Evolutionary conservation across 2,113 vertebrate species (phyloP).

Genomic region (Mungos mungo): DNA sequence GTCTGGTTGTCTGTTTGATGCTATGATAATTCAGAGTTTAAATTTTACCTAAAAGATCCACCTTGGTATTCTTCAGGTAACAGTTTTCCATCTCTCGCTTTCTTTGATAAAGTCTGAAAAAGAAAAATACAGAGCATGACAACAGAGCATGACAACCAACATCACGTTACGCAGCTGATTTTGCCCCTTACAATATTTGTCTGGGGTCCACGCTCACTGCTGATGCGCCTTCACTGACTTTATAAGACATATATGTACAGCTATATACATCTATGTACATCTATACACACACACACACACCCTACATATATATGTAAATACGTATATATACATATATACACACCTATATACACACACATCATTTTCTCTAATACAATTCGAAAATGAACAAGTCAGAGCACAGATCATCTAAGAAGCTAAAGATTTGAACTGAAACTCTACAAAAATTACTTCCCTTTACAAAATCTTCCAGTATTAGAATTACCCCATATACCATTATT

Average conservation of each 20-base stretch:
- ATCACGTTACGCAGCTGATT: neutral
- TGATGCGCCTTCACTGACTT: neutral
- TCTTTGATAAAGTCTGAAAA: constrained; percentile 91
- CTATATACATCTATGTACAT: too few species aligned
- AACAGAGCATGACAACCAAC: neutral
- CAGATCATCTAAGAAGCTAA: neutral
- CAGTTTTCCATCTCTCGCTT: constrained; percentile 95
- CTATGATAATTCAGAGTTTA: constrained; percentile 17
- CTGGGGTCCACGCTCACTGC: neutral
- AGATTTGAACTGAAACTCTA: neutral
- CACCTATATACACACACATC: too few species aligned
- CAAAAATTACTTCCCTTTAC: constrained; percentile 2
- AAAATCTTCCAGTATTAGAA: neutral
- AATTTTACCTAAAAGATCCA: constrained; percentile 95
- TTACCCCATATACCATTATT: neutral
- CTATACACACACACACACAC: too few species aligned
- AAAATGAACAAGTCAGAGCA: neutral
- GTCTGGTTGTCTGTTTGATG: neutral
- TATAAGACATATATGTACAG: neutral
- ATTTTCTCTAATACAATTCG: neutral
- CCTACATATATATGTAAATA: too few species aligned
- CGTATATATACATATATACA: neutral
- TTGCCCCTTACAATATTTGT: neutral
- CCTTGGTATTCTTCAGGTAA: constrained; percentile 97
- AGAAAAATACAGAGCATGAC: constrained; percentile 53